Evolutionary conservation across 2,113 vertebrate species (phyloP).

Genomic region (Neotragus pygmaeus): DNA sequence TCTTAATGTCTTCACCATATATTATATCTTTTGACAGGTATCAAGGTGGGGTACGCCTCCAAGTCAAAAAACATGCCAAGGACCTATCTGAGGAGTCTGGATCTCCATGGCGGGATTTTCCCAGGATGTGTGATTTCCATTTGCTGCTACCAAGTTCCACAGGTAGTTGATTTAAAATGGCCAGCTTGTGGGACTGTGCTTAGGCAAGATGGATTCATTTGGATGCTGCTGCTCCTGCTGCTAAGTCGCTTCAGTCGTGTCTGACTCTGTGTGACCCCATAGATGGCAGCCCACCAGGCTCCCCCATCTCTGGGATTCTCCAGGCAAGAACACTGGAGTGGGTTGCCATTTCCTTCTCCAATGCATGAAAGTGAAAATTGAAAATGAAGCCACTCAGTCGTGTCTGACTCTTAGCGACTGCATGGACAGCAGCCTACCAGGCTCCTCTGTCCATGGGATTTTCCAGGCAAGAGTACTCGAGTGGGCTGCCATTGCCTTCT

Average conservation of each 20-base stretch:
- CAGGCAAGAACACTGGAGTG: neutral
- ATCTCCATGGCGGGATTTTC: neutral
- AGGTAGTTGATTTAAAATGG: neutral
- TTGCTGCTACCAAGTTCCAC: neutral
- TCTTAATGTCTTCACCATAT: neutral
- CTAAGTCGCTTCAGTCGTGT: neutral
- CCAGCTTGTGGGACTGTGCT: neutral
- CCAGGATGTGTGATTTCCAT: neutral
- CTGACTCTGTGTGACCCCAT: neutral
- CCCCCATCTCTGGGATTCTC: neutral
- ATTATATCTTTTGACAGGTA: neutral
- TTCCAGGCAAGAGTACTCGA: neutral
- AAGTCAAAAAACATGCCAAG: neutral
- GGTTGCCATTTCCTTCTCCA: neutral
- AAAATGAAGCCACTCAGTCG: fast-evolving
- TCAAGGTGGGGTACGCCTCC: neutral
- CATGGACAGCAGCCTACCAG: neutral
- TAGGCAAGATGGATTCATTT: neutral
- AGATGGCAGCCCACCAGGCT: neutral
- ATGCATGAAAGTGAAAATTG: neutral
- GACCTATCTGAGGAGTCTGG: neutral
- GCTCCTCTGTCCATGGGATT: neutral
- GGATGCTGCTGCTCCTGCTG: neutral
- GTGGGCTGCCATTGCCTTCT: neutral
- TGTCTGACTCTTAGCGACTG: fast-evolving